phyloP scores from a whole-genome alignment of 2,888 invertebrate species.

The Auanema sp. region DNA sequence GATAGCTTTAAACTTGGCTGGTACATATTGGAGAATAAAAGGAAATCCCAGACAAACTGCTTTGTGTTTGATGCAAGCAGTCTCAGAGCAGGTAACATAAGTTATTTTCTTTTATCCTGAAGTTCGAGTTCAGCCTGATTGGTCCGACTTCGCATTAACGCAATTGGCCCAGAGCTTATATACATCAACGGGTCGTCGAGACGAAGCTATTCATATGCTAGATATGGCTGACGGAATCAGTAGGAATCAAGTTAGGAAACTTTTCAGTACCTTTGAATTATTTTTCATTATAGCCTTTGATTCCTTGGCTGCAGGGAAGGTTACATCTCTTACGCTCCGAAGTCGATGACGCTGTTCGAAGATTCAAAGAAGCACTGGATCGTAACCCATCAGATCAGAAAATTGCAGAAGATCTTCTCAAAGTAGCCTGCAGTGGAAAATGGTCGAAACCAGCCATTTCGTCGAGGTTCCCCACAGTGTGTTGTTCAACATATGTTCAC shows the following conservation, averaged over 20 bases:
- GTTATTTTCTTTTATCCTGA: neutral
- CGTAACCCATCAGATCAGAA: slow-evolving; percentile 32
- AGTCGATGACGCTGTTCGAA: slow-evolving; percentile 37
- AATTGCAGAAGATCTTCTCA: slow-evolving; percentile 39
- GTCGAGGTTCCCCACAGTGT: slow-evolving; percentile 42
- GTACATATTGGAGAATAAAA: slow-evolving; percentile 78
- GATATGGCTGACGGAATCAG: slow-evolving; percentile 18
- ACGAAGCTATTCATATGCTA: slow-evolving; percentile 23
- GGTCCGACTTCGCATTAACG: slow-evolving; percentile 73
- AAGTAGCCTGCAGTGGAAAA: slow-evolving; percentile 48
- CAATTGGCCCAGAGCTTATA: slow-evolving; percentile 75
- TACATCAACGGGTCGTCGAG: slow-evolving; percentile 67
- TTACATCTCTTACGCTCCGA: slow-evolving; percentile 29
- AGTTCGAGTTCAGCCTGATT: slow-evolving; percentile 20
- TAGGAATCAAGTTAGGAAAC: slow-evolving; percentile 12
- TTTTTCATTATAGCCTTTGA: slow-evolving; percentile 27
- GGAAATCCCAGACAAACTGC: slow-evolving; percentile 75
- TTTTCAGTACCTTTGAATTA: neutral
- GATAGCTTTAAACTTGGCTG: slow-evolving; percentile 76
- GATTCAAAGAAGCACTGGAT: slow-evolving; percentile 42
- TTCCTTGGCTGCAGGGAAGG: slow-evolving; percentile 41
- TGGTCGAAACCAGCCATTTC: slow-evolving; percentile 43
- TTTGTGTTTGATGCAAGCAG: slow-evolving; percentile 71
- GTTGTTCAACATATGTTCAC: slow-evolving; percentile 37
- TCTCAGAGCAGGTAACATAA: neutral